phyloP scores from a whole-genome alignment of 2,888 invertebrate species.

The Acleris cristana region DNA sequence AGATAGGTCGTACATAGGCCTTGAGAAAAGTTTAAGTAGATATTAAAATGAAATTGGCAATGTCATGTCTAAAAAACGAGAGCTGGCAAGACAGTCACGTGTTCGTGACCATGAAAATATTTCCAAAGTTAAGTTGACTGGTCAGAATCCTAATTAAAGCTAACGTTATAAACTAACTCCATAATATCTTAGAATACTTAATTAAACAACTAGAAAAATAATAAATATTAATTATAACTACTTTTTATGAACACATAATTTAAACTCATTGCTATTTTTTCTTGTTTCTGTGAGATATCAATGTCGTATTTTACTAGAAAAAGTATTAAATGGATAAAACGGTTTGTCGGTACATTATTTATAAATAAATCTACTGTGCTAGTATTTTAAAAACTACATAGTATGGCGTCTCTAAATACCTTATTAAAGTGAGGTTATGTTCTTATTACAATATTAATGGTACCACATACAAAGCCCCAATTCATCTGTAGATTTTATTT shows the following conservation, averaged over 20 bases:
- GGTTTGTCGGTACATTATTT: slow-evolving; percentile 17
- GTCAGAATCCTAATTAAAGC: slow-evolving; percentile 24
- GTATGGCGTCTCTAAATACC: slow-evolving; percentile 23
- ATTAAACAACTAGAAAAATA: slow-evolving; percentile 47
- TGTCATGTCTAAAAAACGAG: slow-evolving; percentile 9
- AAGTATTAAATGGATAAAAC: slow-evolving; percentile 20
- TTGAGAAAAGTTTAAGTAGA: slow-evolving; percentile 21
- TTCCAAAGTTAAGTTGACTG: slow-evolving; percentile 16
- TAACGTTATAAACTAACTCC: slow-evolving; percentile 40
- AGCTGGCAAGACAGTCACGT: slow-evolving; percentile 39
- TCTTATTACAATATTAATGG: slow-evolving; percentile 20
- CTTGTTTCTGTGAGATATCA: neutral
- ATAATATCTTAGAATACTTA: slow-evolving; percentile 41
- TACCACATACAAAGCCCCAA: slow-evolving; percentile 10
- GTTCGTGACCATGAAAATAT: slow-evolving; percentile 3
- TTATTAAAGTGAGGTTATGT: slow-evolving; percentile 37
- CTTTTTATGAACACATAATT: slow-evolving; percentile 55
- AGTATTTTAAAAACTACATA: slow-evolving; percentile 26
- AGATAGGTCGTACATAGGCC: slow-evolving; percentile 18
- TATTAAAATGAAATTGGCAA: slow-evolving; percentile 37
- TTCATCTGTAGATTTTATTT: neutral
- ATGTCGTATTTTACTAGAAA: slow-evolving; percentile 19
- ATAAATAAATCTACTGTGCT: slow-evolving; percentile 24
- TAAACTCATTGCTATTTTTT: slow-evolving; percentile 32
- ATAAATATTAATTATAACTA: slow-evolving; percentile 51